Percentiles rank a stretch among this genome's conserved stretches.
Conservation (phyloP, 2,797 vertebrate genomes). For the Arctocebus calabarensis region DNA sequence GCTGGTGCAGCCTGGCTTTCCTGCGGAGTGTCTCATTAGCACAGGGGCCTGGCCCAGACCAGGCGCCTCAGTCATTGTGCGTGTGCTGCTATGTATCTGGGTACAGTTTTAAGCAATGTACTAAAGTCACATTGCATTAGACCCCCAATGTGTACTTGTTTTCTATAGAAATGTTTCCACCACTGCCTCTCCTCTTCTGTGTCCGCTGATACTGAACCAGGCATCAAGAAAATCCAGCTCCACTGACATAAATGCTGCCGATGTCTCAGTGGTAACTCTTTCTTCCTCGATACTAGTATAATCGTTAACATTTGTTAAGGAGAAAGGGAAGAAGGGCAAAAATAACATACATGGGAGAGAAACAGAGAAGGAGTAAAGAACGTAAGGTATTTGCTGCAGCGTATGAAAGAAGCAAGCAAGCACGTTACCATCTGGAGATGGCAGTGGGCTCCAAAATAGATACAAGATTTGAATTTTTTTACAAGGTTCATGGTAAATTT, state of each 20-base stretch:
- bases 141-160: background rate
- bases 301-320: constrained; percentile 71
- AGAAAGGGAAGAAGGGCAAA: background rate
- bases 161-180: constrained; percentile 45
- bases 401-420: constrained; percentile 62
- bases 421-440: constrained; percentile 52
- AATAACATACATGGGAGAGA: background rate
- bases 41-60: background rate
- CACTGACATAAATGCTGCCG: constrained; percentile 55
- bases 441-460: constrained; percentile 72
- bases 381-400: constrained; percentile 41
- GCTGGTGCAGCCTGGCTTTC: background rate
- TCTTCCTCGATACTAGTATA: constrained; percentile 69
- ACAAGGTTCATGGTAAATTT: constrained; percentile 69
- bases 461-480: constrained; percentile 68
- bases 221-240: constrained; percentile 65
- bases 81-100: background rate
- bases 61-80: constrained; percentile 38
- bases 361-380: background rate
- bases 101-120: background rate
- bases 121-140: constrained; percentile 62
- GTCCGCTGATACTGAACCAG: background rate
- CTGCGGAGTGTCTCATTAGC: constrained; percentile 53
- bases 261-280: constrained; percentile 82
- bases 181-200: background rate